Evolutionary conservation across 1,140 invertebrate species (phyloP), one percentile per base, ranked within the genome.

Genomic region (Zaprionus ornatus): DNA sequence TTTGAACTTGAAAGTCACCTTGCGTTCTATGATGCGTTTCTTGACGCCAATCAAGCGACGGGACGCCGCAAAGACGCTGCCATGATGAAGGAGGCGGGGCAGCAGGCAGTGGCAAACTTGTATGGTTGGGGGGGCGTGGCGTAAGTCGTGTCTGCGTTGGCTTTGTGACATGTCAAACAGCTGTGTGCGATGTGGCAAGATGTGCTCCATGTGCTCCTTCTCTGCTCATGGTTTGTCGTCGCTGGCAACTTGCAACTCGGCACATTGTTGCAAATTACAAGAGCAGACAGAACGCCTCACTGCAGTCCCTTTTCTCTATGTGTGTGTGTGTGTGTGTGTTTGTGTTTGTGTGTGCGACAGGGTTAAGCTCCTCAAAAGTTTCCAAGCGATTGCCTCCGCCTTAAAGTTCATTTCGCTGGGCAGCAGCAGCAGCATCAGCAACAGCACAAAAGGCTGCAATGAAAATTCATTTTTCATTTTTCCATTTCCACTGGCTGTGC

Each of bases 191-290:
- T 10, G 29, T 54, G 52, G 27, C 62, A 65, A 70, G 60, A 74
- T 37, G 63, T 23, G 63, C 56, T 35, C 54, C 32, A 15, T 29
- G 59, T 23, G 63, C 59, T 42, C 40, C 32, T 15, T 32, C 35
- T 32, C 45, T 48, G 7, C 19, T 23, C 45, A 4, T 50, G 19
- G 17, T 23, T 13, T 50, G 45, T 50, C 19, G 25, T 69, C 52
- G 35, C 35, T 37, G 50, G 73, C 64, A 42, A 45, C 62, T 55
- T 76, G 81, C 85, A 85, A 45, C 62, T 69, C 68, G 52, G 17
- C 13, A 88, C 80, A 85, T 79, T 90, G 85, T 90, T 85, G 85
- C 85, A 88, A 88, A 90, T 88, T 81, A 85, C 78, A 81, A 79
- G 80, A 66, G 40, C 82, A 86, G 79, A 63, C 80, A 74, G 12